Base-by-base conservation (phyloP, 1,140 invertebrate genomes). In the Calephelis nemesis region DNA sequence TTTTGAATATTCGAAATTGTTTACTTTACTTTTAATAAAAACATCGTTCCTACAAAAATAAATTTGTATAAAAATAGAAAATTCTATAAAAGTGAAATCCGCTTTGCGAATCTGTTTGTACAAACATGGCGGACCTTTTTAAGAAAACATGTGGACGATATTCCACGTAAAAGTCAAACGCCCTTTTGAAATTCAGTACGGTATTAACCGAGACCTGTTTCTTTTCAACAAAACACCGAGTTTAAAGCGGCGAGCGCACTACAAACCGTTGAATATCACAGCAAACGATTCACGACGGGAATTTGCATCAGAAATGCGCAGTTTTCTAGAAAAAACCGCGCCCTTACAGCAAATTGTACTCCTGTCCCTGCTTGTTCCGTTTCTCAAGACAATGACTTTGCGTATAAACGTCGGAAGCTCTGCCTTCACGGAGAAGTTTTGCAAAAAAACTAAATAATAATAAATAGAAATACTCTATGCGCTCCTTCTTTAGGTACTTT, bases 281-380 rank as follows among this genome's bases (percentile, higher is more conserved):
- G 69, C 78, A 82, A 82, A 83, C 81, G 79, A 83, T 77, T 73
- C 78, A 74, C 75, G 78, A 75, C 74, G 65, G 64, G 76, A 70
- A 82, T 83, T 83, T 83, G 79, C 81, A 83, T 83, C 74, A 78
- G 75, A 81, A 83, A 77, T 80, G 79, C 79, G 73, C 81, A 75
- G 74, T 73, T 73, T 45, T 54, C 71, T 68, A 64, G 70, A 71
- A 69, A 77, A 78, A 68, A 72, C 65, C 65, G 63, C 74, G 74
- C 75, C 75, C 74, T 74, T 40, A 40, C 65, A 66, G 70, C 74
- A 81, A 79, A 82, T 84, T 82, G 78, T 84, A 47, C 75, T 77
- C 74, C 75, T 69, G 39, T 67, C 49, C 72, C 64, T 70, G 58
- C 54, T 71, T 72, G 74, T 69, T 66, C 71, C 75, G 74, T 82